Evolutionary conservation across 1,140 invertebrate genomes (phyloP), one percentile per base, ranked within the genome.

Genomic region (Drosophila sproati): DNA sequence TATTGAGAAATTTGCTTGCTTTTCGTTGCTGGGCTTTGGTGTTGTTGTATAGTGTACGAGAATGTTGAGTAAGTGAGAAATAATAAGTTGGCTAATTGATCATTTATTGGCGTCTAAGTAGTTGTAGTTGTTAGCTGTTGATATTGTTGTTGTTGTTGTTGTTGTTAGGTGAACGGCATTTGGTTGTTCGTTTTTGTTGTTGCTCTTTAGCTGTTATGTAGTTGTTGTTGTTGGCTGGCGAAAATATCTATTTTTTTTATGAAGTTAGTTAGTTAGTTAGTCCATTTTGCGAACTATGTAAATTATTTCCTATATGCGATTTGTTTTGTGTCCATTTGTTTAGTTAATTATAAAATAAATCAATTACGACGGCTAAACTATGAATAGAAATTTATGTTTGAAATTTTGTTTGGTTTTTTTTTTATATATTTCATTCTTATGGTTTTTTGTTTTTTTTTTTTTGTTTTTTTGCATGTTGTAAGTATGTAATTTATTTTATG

Each of bases 361-460:
- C 57, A 80, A 78, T 80, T 87, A 83, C 73, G 80, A 78, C 67
- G 80, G 83, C 80, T 88, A 88, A 88, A 83, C 80, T 86, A 86
- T 86, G 81, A 83, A 68, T 87, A 87, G 77, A 81, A 80, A 76
- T 86, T 86, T 81, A 71, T 81, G 51, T 68, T 71, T 61, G 67
- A 69, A 73, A 75, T 75, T 60, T 48, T 7, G 35, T 75, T 37
- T 77, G 45, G 28, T 32, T 45, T 52, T 43, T 31, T 66, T 59
- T 71, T 56, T 52, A n/a, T 43, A 43, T 43, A 43, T 64, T 66
- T 78, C 73, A 61, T 43, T 71, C 77, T 70, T 66, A 61, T 41
- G 62, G 35, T 41, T 66, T 78, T 35, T 68, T 59, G 10, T 45
- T 68, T 50, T 48, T 60, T 45, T 56, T 43, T 61, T 43, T 20